Evolutionary conservation across 2,888 invertebrate genomes (phyloP).

Genomic region (Diogma glabrata): DNA sequence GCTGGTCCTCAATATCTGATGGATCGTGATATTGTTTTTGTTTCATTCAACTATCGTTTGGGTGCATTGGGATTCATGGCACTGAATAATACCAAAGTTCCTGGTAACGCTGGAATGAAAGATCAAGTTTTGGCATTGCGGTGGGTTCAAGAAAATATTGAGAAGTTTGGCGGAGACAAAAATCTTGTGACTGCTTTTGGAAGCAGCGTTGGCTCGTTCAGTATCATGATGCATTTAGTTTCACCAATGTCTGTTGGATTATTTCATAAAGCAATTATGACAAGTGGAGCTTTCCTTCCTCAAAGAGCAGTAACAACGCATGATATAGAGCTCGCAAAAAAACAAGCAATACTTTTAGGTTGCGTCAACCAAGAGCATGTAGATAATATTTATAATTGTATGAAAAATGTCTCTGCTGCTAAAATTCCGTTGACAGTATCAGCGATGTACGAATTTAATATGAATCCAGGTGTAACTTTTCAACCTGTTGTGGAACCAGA

Average conservation of each 20-base stretch:
- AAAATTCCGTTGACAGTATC: no score
- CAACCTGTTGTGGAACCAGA: slow-evolving; percentile 51
- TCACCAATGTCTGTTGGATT: slow-evolving; percentile 52
- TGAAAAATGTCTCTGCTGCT: no score
- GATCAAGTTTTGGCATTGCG: slow-evolving; percentile 1
- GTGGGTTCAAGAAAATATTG: slow-evolving; percentile 44
- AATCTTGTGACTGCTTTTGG: slow-evolving; percentile 49
- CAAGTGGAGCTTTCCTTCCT: slow-evolving; percentile 44
- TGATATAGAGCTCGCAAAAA: no score
- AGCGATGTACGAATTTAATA: no score
- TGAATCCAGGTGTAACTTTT: slow-evolving; percentile 43
- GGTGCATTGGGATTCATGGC: not conserved
- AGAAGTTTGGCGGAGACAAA: slow-evolving; percentile 52
- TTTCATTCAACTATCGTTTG: slow-evolving; percentile 27
- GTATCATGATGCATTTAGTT: slow-evolving; percentile 40
- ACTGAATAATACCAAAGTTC: slow-evolving; percentile 34
- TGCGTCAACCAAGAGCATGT: no score
- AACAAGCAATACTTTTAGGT: no score
- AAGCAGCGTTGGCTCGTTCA: slow-evolving; percentile 40
- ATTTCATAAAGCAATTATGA: slow-evolving; percentile 49
- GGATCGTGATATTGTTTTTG: slow-evolving; percentile 27
- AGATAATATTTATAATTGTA: no score
- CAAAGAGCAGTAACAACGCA: not conserved
- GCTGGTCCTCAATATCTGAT: slow-evolving; percentile 21
- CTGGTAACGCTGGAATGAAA: slow-evolving; percentile 51